Evolutionary conservation across 2,113 vertebrate genomes (phyloP), one percentile per base, ranked within the genome.

Genomic region (Corythoichthys intestinalis): DNA sequence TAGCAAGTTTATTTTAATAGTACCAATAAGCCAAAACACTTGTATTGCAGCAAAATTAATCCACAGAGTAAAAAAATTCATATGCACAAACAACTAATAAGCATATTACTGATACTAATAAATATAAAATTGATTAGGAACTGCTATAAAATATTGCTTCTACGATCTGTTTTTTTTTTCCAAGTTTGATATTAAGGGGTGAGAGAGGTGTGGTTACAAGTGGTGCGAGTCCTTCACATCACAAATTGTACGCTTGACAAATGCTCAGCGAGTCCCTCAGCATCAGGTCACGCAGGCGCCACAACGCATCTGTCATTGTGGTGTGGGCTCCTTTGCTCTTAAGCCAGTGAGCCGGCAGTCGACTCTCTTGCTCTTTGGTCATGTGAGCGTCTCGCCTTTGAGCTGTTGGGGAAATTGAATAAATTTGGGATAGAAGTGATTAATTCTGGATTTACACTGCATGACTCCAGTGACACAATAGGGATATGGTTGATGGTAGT

Each of bases 321-420:
- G 93, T 97, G 80, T 99, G 97, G 72, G 97, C 97, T 49, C 97
- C 97, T 91, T 98, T 98, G 85, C 97, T 98, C 79, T 98, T 98
- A 78, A 99, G 82, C 97, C 97, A 99, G 82, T 99, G 97, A 11
- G 93, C 92, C 28, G 97, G 97, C 58, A 99, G 94, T 4, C 96
- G 93, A 83, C 95, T 95, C 85, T 99, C 97, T 71, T 99, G 97
- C 71, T 99, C 97, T 91, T 96, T 97, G 60, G 93, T 95, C 77
- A 99, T 78, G 84, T 97, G 94, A 75, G 94, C 80, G 2, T 99
- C 96, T 71, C 94, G 92, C 78, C 95, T 94, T 86, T 93, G 92
- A 67, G 95, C 97, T 99, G 88, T 67, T 49, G 57, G 14, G 39
- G 17, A 72, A 74, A 81, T 2, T 1, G 46, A 39, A 81, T 2